Conservation (phyloP, 2,888 invertebrate genomes). For the Steromphala cineraria region DNA sequence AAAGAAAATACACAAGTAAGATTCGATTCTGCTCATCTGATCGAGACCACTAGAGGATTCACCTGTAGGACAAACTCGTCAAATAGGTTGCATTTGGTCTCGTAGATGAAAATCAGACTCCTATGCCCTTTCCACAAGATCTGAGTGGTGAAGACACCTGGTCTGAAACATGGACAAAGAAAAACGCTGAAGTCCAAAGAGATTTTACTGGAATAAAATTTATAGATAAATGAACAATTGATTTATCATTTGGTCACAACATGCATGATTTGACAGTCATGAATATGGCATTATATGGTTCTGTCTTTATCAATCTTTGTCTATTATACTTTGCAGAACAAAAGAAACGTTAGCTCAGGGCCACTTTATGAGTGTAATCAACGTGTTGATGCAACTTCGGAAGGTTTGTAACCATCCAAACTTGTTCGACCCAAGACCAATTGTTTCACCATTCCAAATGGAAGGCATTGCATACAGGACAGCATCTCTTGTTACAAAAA, state of each 20-base stretch:
- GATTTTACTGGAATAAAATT: too few relatives aligned
- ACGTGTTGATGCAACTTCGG: constrained; percentile 98
- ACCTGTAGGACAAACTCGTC: neutral
- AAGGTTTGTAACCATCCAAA: constrained; percentile 96
- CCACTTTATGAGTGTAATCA: constrained; percentile 95
- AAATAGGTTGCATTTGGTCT: neutral
- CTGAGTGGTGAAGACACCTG: neutral
- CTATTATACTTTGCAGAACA: constrained; percentile 81
- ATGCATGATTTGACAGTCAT: too few relatives aligned
- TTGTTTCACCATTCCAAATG: constrained; percentile 88
- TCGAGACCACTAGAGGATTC: neutral
- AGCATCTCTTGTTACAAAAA: constrained; percentile 81
- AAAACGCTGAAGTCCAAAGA: too few relatives aligned
- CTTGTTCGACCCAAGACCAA: constrained; percentile 90
- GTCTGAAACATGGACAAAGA: neutral
- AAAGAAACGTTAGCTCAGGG: constrained; percentile 94
- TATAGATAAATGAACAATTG: too few relatives aligned
- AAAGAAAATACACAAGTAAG: too few relatives aligned
- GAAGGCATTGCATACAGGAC: constrained; percentile 83
- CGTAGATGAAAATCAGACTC: neutral
- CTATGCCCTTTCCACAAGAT: neutral
- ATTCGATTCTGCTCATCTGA: neutral
- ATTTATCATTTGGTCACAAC: too few relatives aligned
- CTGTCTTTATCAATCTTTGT: too few relatives aligned
- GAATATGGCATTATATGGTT: too few relatives aligned